Evolutionary conservation across 1,140 invertebrate species (phyloP).

Genomic region (Drosophila parabipectinata): DNA sequence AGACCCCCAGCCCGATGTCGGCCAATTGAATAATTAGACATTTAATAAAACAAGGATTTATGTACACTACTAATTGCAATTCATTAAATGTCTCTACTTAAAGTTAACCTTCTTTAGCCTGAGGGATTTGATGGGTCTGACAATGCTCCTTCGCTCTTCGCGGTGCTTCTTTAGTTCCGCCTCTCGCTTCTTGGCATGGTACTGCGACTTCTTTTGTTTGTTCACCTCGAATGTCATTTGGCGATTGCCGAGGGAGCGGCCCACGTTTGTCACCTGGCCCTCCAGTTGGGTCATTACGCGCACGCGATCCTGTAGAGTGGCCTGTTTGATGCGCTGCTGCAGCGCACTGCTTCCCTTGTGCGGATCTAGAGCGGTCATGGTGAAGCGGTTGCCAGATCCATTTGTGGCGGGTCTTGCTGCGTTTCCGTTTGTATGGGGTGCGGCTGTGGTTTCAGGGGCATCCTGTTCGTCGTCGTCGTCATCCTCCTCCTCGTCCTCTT

Average conservation of each 20-base stretch:
- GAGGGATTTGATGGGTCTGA: slow-evolving; percentile 87
- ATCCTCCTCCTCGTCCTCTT: slow-evolving; percentile 79
- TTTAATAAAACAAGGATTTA: slow-evolving; percentile 51
- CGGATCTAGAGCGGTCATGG: slow-evolving; percentile 49
- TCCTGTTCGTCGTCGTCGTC: slow-evolving; percentile 1
- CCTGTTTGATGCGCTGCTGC: slow-evolving; percentile 85
- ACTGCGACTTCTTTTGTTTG: slow-evolving; percentile 85
- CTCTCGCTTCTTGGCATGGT: slow-evolving; percentile 84
- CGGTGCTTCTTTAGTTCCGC: slow-evolving; percentile 87
- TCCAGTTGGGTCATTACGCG: slow-evolving; percentile 85
- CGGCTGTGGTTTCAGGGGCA: slow-evolving; percentile 19
- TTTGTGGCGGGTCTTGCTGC: slow-evolving; percentile 4
- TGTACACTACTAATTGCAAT: slow-evolving; percentile 44
- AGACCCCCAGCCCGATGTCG: background rate
- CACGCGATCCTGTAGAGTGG: slow-evolving; percentile 89
- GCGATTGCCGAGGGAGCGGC: slow-evolving; percentile 87
- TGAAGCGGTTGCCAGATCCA: slow-evolving; percentile 43
- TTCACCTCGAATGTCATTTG: slow-evolving; percentile 91
- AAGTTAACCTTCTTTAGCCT: slow-evolving; percentile 81
- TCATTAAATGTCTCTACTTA: slow-evolving; percentile 61
- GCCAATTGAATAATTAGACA: background rate
- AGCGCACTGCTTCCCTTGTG: slow-evolving; percentile 35
- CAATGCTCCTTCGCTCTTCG: slow-evolving; percentile 89
- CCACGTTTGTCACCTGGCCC: slow-evolving; percentile 86
- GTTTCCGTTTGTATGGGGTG: slow-evolving; percentile 39